Evolutionary conservation across 2,888 invertebrate genomes (phyloP).

Genomic region (Linnaemya vulpina): DNA sequence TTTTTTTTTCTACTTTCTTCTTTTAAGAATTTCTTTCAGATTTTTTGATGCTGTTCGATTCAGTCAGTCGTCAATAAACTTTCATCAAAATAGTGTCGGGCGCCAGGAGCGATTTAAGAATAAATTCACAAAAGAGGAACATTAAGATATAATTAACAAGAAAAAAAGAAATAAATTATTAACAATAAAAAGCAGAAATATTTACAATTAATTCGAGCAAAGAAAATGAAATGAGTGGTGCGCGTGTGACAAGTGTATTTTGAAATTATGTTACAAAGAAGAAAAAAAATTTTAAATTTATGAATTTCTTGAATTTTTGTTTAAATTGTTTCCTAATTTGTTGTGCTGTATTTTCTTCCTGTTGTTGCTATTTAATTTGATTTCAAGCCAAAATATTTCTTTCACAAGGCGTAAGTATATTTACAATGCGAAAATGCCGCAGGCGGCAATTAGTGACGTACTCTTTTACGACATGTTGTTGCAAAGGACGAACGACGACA

Average conservation of each 20-base stretch:
- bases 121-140: neutral
- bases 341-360: slow-evolving; percentile 36
- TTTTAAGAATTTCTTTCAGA: slow-evolving; percentile 42
- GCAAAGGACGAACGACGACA: slow-evolving; percentile 10
- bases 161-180: slow-evolving; percentile 22
- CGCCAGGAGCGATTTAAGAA: neutral
- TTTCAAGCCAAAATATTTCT: slow-evolving; percentile 29
- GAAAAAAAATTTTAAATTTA: neutral
- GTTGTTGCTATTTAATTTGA: slow-evolving; percentile 32
- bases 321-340: slow-evolving; percentile 16
- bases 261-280: slow-evolving; percentile 33
- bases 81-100: slow-evolving; percentile 42
- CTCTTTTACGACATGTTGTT: neutral
- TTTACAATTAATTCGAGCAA: neutral
- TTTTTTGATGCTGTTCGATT: slow-evolving; percentile 53
- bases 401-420: slow-evolving; percentile 36
- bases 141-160: slow-evolving; percentile 20
- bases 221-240: slow-evolving; percentile 2
- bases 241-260: slow-evolving; percentile 5
- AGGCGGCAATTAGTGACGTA: slow-evolving; percentile 50
- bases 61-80: slow-evolving; percentile 67
- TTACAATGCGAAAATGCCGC: slow-evolving; percentile 15
- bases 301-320: slow-evolving; percentile 18
- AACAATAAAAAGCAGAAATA: slow-evolving; percentile 8
- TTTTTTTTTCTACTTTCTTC: slow-evolving; percentile 7